Percentiles rank a stretch among this genome's conserved stretches.
Conservation (phyloP, 2,797 vertebrate genomes). For the Karalla daura region DNA sequence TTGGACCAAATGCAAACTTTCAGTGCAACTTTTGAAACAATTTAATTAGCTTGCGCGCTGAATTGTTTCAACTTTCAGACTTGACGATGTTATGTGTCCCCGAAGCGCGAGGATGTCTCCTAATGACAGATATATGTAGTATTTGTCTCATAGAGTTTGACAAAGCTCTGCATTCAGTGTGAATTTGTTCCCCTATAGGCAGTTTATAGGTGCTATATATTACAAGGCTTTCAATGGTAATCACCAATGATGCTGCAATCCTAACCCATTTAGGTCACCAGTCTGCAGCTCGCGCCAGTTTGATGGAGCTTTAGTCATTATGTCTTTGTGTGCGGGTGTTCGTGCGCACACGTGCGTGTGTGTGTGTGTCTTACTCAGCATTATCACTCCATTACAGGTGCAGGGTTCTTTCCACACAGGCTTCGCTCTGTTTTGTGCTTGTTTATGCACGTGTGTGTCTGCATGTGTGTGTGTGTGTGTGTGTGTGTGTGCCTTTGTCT, state of each 20-base stretch:
- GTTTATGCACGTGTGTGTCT: slow-evolving; percentile 40
- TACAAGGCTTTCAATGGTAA: slow-evolving; percentile 66
- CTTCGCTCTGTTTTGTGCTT: slow-evolving; percentile 41
- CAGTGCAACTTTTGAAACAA: background rate
- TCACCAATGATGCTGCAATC: slow-evolving; percentile 74
- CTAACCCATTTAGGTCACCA: slow-evolving; percentile 71
- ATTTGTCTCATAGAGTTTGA: slow-evolving; percentile 31
- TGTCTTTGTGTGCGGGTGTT: slow-evolving; percentile 33
- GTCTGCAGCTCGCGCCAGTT: slow-evolving; percentile 41
- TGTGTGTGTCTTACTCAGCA: slow-evolving; percentile 73
- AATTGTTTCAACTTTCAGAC: slow-evolving; percentile 10
- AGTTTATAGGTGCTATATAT: slow-evolving; percentile 66
- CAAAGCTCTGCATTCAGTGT: slow-evolving; percentile 9
- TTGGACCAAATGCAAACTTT: background rate
- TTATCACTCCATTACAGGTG: slow-evolving; percentile 78
- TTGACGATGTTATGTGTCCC: slow-evolving; percentile 15
- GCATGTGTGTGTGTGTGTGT: slow-evolving; percentile 30
- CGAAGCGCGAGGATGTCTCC: background rate
- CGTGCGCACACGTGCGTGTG: slow-evolving; percentile 7
- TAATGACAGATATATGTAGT: slow-evolving; percentile 39
- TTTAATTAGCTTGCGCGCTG: background rate
- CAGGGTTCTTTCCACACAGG: slow-evolving; percentile 44
- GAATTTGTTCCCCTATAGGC: slow-evolving; percentile 41
- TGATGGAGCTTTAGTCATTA: slow-evolving; percentile 73
- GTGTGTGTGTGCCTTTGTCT: slow-evolving; percentile 42